Base-by-base conservation (phyloP, 1,140 invertebrate genomes). In the Drosophila tsacasi region DNA sequence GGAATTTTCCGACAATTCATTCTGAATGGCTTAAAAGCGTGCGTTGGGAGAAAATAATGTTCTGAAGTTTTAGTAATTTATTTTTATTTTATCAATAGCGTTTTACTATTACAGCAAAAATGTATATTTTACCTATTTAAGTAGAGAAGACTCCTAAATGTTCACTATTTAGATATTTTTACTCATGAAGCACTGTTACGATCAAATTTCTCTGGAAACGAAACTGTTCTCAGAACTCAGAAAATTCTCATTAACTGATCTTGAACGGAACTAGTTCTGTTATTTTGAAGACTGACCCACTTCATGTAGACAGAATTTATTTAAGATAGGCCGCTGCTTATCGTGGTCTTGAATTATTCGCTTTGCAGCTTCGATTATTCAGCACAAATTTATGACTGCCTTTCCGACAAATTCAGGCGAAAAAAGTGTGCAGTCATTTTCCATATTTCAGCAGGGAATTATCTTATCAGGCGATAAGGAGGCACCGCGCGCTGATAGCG, bases 401-500 rank as follows among this genome's bases (percentile, higher is more conserved):
- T 35, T 50, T 42, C 54, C 23, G 27, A 25, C 44, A 46, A 23
- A 39, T 37, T 25, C 37, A 71, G 40, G 32, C 27, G 27, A 39
- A 65, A 84, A 81, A 79, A 81, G 57, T 67, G 62, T 75, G 37
- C 65, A 81, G 71, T 82, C 78, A 79, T 52, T 63, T 78, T 71
- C 46, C 37, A 79, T 64, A 71, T 78, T 83, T 78, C 57, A 64
- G 32, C 61, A 27, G 27, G 39, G 21, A 63, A 42, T 79, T 81
- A 81, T 76, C 71, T 67, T 44, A 81, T 80, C 79, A 35, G 37
- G 37, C 55, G 54, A 75, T 73, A 79, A 78, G 76, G 49, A n/a
- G 21, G 54, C 35, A 25, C 7, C 12, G 44, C 30, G 44, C 30
- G 27, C 58, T 40, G 49, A 55, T 35, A 23, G 40, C 57, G 40